phyloP scores from a whole-genome alignment of 2,113 vertebrate species.

The Ceyx cyanopectus region DNA sequence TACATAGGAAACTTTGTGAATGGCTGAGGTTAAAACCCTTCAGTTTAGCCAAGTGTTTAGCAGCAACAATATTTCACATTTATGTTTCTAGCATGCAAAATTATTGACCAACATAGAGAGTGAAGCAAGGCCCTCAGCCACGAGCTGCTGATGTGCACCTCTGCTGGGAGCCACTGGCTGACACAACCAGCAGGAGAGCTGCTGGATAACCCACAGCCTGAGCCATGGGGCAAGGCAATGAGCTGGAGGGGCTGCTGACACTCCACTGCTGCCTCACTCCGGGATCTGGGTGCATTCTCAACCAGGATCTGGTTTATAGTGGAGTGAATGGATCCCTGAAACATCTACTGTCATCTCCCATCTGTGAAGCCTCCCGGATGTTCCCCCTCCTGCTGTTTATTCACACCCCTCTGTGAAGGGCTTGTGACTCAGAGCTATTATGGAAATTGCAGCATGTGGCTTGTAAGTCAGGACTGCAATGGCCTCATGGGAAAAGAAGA shows the following conservation, averaged over 20 bases:
- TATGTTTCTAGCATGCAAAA: neutral
- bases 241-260: neutral
- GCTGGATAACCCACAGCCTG: neutral
- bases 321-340: neutral
- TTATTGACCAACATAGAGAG: neutral
- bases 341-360: neutral
- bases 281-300: neutral
- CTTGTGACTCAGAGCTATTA: slow-evolving; percentile 6
- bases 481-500: neutral
- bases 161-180: neutral
- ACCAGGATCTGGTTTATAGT: neutral
- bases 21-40: neutral
- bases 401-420: neutral
- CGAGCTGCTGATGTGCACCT: fast-evolving
- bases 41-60: neutral
- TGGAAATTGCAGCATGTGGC: neutral
- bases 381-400: neutral
- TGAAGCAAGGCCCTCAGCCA: neutral
- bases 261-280: fast-evolving
- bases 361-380: neutral
- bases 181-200: neutral
- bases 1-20: neutral
- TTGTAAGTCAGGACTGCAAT: neutral
- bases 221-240: neutral
- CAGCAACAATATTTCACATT: neutral